Evolutionary conservation across 2,797 vertebrate species (phyloP), one percentile per base, ranked within the genome.

Genomic region (Miichthys miiuy): DNA sequence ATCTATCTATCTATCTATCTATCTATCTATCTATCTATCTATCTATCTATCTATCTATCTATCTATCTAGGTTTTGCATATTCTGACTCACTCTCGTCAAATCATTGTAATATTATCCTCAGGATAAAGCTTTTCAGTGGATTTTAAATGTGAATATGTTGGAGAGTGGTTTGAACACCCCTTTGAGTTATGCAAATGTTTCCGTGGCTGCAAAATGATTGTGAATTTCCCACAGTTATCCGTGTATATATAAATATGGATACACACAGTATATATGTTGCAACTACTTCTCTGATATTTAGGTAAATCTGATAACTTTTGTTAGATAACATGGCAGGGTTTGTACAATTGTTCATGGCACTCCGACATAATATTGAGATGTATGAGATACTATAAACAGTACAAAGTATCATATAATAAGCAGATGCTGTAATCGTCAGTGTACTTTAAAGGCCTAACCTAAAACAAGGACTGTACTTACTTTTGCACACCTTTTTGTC

Each of bases 401-500:
- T 16, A 12, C 20, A 25, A 68, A 6, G 17, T 66, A 23, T 56
- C 14, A 57, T 56, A 25, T 25, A 27, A 18, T 70, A 12, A 75
- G 20, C 48, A 68, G n/a, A 17, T 51, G 11, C 42, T 50, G 1
- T 13, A 38, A 64, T 57, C 64, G 46, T 58, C 44, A 48, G 46
- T 65, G 7, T 57, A 38, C 38, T 13, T 60, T 38, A 38, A 20
- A 44, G 63, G 30, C 25, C 38, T 9, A 34, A 52, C 62, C 34
- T 21, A n/a, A 64, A 72, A 72, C 44, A 65, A 67, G 23, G 34
- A 66, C 62, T 69, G 44, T 51, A 63, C 50, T 63, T 70, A n/a
- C 30, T 71, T 77, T 75, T 82, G 55, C 66, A 80, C 67, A 77
- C 17, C 11, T 5, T 68, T 75, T 79, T 75, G 46, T 63, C 68